Evolutionary conservation across 2,797 vertebrate species (phyloP).

Genomic region (Coccyzus lansbergi): DNA sequence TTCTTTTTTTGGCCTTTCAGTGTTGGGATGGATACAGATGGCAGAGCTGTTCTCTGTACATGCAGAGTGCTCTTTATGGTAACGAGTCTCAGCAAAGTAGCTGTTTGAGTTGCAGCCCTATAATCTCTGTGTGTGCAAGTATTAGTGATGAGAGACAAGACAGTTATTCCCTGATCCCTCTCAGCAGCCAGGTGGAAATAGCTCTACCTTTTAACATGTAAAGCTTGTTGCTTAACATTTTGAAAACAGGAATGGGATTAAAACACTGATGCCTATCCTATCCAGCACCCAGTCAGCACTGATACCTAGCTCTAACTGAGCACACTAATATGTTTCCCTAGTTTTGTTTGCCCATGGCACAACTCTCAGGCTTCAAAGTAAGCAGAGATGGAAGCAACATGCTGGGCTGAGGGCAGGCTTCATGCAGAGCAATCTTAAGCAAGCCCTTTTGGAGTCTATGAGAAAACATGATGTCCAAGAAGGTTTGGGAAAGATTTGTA

Average conservation of each 20-base stretch:
- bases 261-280: neutral
- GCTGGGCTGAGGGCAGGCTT: neutral
- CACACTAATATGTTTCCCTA: neutral
- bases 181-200: constrained; percentile 37
- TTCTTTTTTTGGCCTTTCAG: neutral
- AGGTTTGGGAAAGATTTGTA: neutral
- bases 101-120: neutral
- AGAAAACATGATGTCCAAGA: neutral
- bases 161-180: neutral
- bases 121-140: neutral
- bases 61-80: neutral
- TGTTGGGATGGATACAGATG: neutral
- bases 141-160: constrained; percentile 33
- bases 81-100: neutral
- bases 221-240: neutral
- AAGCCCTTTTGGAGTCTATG: neutral
- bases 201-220: constrained; percentile 21
- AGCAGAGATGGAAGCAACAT: neutral
- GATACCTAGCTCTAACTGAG: neutral
- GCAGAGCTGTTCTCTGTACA: neutral
- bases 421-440: neutral
- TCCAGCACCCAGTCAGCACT: neutral
- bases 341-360: neutral
- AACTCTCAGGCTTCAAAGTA: neutral
- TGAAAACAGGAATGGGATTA: neutral